These are phyloP conservation scores for Acanthochromis polyacanthus DNA, from an alignment of 2,113 vertebrate genomes.

Conservation along the genomic window DNA sequence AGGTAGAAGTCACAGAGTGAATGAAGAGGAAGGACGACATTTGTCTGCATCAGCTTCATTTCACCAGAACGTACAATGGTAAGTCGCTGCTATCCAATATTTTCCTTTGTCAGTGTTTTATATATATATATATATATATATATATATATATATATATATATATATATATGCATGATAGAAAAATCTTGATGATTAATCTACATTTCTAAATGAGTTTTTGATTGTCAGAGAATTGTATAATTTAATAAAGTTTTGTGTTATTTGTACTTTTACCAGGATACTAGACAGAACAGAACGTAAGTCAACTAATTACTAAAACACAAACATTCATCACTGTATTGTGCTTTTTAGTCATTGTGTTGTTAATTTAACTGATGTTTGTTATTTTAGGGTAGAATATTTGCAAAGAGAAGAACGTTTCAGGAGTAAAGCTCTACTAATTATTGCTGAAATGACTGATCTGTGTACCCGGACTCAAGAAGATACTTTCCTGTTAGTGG, in stretches of 20 bases:
- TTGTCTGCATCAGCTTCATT: no score
- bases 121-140: no score
- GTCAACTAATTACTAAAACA: neutral
- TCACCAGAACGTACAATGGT: no score
- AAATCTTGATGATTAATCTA: neutral
- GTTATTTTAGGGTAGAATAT: neutral
- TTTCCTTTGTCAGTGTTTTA: no score
- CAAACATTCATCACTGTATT: neutral
- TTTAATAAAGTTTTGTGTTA: neutral
- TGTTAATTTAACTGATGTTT: neutral
- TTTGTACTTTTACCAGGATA: neutral
- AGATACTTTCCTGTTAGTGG: neutral
- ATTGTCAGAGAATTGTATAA: neutral
- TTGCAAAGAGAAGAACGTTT: accelerated
- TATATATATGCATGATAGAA: no score
- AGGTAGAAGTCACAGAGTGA: no score
- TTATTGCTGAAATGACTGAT: accelerated
- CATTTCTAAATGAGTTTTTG: neutral
- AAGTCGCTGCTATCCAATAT: no score
- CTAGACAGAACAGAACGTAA: neutral
- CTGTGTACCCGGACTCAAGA: accelerated
- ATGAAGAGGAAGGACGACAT: no score
- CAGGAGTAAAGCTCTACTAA: neutral
- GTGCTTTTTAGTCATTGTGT: neutral
- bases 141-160: no score